Percentiles rank a stretch among this genome's conserved stretches.
Evolutionary conservation across 2,888 invertebrate genomes (phyloP).

Genomic region (Eupithecia subfuscata): DNA sequence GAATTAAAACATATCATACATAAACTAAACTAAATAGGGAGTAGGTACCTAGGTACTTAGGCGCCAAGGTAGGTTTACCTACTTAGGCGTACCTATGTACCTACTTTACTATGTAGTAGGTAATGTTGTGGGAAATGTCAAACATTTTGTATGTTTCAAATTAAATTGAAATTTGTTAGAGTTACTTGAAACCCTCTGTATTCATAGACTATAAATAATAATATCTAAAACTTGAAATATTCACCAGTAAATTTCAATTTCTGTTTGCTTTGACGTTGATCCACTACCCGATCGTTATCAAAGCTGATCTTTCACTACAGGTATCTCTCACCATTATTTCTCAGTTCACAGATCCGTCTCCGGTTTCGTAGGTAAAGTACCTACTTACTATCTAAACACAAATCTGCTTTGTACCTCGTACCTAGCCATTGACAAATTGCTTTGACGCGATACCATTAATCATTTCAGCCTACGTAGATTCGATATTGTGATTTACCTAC

Average conservation of each 20-base stretch:
- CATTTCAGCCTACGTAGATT: constrained; percentile 45
- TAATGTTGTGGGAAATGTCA: no score
- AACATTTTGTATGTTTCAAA: no score
- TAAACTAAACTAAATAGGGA: no score
- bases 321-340: neutral
- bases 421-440: constrained; percentile 59
- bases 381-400: neutral
- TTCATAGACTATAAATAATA: neutral
- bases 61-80: no score
- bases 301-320: neutral
- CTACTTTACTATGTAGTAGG: no score
- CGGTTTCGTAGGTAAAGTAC: neutral
- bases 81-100: no score
- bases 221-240: neutral
- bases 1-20: no score
- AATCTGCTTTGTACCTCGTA: constrained; percentile 4
- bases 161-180: neutral
- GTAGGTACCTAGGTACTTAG: no score
- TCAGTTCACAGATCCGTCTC: neutral
- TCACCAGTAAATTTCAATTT: neutral
- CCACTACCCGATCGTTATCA: neutral
- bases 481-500: neutral
- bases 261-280: neutral
- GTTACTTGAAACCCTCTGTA: neutral
- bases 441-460: constrained; percentile 52